Evolutionary conservation across 2,888 invertebrate genomes (phyloP).

Genomic region (Helicoverpa assulta): DNA sequence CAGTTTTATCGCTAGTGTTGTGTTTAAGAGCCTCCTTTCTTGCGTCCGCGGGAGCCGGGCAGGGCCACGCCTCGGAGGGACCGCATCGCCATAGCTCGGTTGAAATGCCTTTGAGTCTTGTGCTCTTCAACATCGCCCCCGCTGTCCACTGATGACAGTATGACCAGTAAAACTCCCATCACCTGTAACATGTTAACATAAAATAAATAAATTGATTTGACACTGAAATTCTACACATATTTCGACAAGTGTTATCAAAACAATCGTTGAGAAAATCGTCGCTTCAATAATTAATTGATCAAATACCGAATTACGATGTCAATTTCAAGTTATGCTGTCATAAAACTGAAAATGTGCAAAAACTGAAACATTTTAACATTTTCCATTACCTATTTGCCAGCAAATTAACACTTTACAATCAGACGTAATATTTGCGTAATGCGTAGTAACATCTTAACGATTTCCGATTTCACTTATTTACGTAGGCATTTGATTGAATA

Average conservation of each 20-base stretch:
- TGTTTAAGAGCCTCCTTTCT: conserved; percentile 84
- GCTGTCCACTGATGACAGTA: conserved; percentile 93
- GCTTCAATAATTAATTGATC: too few species aligned
- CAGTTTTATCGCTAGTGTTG: conserved; percentile 57
- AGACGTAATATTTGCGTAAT: background rate
- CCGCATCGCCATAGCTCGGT: conserved; percentile 97
- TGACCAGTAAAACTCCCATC: conserved; percentile 95
- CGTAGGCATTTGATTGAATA: background rate
- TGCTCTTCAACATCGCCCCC: conserved; percentile 88
- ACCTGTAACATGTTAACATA: conserved; percentile 87
- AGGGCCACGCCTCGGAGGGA: conserved; percentile 92
- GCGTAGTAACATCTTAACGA: background rate
- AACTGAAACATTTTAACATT: too few species aligned
- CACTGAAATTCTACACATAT: too few species aligned
- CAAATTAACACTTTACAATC: background rate
- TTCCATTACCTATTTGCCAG: background rate
- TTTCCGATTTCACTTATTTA: background rate
- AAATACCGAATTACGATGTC: too few species aligned
- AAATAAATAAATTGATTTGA: conserved; percentile 5
- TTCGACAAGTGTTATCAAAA: too few species aligned
- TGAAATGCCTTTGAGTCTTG: conserved; percentile 95
- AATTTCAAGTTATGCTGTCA: too few species aligned
- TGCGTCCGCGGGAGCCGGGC: conserved; percentile 79
- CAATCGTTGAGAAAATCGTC: too few species aligned
- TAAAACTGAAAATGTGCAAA: background rate